These are phyloP conservation scores for Lasioglossum baleicum DNA, from an alignment of 1,140 invertebrate species.

Conservation along the genomic window DNA sequence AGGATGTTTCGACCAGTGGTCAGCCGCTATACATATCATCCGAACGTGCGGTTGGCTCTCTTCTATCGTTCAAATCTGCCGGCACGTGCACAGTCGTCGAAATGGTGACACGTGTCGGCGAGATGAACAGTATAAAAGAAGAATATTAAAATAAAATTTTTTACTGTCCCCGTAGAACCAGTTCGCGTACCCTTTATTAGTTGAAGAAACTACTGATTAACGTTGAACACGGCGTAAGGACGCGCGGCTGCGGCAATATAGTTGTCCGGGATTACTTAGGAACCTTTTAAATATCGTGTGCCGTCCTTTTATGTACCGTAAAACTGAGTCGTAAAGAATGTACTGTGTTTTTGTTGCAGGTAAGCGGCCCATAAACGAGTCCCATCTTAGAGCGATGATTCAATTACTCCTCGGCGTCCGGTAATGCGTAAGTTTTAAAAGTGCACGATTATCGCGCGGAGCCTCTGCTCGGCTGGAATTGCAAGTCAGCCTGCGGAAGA, in stretches of 20 bases:
- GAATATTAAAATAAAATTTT: neutral
- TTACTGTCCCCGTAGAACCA: neutral
- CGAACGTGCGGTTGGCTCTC: neutral
- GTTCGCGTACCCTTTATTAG: conserved; percentile 7
- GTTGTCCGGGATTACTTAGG: conserved; percentile 27
- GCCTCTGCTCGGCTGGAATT: neutral
- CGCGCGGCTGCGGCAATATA: conserved; percentile 3
- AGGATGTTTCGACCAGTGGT: neutral
- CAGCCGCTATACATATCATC: neutral
- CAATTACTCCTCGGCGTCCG: conserved; percentile 42
- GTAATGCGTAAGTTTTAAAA: conserved; percentile 34
- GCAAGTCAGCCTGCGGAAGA: neutral
- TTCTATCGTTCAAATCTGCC: neutral
- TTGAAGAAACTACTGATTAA: conserved; percentile 15
- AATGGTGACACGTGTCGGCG: neutral
- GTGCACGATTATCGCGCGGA: conserved; percentile 12
- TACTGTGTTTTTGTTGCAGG: conserved; percentile 45
- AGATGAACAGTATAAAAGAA: neutral
- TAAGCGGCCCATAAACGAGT: conserved; percentile 46
- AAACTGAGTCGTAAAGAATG: conserved; percentile 41
- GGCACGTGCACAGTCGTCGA: neutral
- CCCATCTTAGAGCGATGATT: conserved; percentile 42
- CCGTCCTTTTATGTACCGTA: conserved; percentile 53
- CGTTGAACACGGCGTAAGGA: neutral
- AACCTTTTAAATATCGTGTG: conserved; percentile 47